Evolutionary conservation across 2,113 vertebrate species (phyloP).

Genomic region (Psittacus erithacus): DNA sequence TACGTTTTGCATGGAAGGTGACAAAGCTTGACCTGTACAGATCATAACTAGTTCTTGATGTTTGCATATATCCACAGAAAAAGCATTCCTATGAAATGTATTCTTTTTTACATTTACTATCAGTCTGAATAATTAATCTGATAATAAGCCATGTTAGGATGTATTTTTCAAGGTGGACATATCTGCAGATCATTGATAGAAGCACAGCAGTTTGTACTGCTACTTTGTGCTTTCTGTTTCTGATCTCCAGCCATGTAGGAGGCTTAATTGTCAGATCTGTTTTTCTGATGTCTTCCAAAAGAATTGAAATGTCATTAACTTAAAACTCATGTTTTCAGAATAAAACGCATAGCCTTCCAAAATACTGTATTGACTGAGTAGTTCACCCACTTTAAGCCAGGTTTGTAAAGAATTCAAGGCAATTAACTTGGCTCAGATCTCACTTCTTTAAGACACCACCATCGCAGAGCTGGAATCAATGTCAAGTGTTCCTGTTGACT

Average conservation of each 20-base stretch:
- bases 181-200: not conserved
- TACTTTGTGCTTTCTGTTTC: not conserved
- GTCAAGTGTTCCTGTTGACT: not conserved
- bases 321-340: constrained; percentile 4
- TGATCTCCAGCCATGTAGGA: not conserved
- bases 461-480: constrained; percentile 3
- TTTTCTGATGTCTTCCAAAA: constrained; percentile 4
- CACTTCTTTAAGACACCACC: not conserved
- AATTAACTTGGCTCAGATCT: constrained; percentile 15
- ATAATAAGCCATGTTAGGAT: not conserved
- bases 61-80: not conserved
- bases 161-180: not conserved
- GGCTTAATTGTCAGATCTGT: not conserved
- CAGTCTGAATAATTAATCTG: not conserved
- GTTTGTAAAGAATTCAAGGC: constrained; percentile 12
- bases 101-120: not conserved
- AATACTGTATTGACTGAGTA: constrained; percentile 39
- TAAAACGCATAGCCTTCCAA: constrained; percentile 17
- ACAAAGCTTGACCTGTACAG: not conserved
- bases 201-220: not conserved
- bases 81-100: not conserved
- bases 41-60: not conserved
- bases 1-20: not conserved
- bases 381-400: constrained; percentile 7
- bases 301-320: not conserved